phyloP scores from a whole-genome alignment of 2,113 vertebrate genomes.

The Pachycephala philippinensis region DNA sequence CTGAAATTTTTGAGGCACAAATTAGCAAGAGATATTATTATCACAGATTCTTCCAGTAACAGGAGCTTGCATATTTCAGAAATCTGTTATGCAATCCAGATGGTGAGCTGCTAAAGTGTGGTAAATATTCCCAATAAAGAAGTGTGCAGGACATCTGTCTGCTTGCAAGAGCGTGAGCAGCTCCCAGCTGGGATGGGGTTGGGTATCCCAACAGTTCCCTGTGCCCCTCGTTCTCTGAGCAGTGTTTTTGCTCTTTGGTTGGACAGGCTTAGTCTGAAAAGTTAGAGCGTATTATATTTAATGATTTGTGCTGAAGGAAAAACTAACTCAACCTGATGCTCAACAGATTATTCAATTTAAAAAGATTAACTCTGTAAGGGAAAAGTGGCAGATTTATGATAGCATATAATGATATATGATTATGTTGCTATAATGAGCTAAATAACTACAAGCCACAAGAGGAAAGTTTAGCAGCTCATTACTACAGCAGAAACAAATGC shows the following conservation, averaged over 20 bases:
- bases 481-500: conserved; percentile 63
- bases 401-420: conserved; percentile 58
- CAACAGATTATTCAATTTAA: conserved; percentile 62
- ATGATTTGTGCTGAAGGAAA: conserved; percentile 51
- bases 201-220: neutral
- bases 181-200: neutral
- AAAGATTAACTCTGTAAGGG: conserved; percentile 51
- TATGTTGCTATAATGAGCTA: conserved; percentile 63
- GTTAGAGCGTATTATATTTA: neutral
- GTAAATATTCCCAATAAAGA: neutral
- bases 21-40: neutral
- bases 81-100: conserved; percentile 1
- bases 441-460: conserved; percentile 60
- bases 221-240: neutral
- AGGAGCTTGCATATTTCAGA: neutral
- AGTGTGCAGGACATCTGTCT: conserved; percentile 26
- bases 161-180: neutral
- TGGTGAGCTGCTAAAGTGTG: neutral
- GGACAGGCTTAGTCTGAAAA: neutral
- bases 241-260: neutral
- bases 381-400: conserved; percentile 64
- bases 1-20: neutral
- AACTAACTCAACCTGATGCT: conserved; percentile 61
- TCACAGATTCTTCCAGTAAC: conserved; percentile 5
- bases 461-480: conserved; percentile 65